A percentile compares a stretch with the other conserved stretches of the same genome.
Evolutionary conservation across 2,113 vertebrate genomes (phyloP).

Genomic region (Muntiacus reevesi): DNA sequence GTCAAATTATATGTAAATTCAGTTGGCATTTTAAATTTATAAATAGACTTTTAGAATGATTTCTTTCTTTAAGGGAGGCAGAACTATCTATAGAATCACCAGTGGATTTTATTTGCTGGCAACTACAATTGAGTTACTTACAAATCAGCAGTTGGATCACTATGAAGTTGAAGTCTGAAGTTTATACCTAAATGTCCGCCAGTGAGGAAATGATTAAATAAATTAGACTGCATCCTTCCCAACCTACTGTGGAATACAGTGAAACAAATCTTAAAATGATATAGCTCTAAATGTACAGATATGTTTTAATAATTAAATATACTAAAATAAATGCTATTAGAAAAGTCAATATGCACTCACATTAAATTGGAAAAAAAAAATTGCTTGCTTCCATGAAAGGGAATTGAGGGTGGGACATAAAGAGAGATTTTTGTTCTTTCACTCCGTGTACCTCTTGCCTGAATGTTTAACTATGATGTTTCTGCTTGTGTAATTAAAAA

Average conservation of each 20-base stretch:
- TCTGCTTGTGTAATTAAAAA: not conserved
- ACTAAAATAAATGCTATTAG: not conserved
- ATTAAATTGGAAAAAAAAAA: not conserved
- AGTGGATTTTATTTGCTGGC: not conserved
- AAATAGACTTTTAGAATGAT: constrained; percentile 20
- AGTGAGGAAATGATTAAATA: not conserved
- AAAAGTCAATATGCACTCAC: not conserved
- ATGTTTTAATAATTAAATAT: not conserved
- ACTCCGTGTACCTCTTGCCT: not conserved
- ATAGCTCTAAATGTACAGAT: not conserved
- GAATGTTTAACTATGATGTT: not conserved
- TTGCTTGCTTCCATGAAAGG: not conserved
- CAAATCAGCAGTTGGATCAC: not conserved
- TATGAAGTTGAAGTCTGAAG: not conserved
- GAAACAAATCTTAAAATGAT: not conserved
- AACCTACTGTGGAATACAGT: not conserved
- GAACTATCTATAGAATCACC: not conserved
- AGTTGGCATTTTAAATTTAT: not conserved
- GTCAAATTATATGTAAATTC: not conserved
- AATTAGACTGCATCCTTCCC: not conserved
- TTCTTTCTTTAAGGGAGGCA: not conserved
- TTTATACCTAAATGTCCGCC: not conserved
- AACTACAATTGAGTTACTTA: not conserved
- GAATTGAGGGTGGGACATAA: not conserved
- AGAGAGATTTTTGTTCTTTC: not conserved